These are phyloP conservation scores for Crotalus viridis DNA, from an alignment of 2,113 vertebrate species.

Conservation along the genomic window DNA sequence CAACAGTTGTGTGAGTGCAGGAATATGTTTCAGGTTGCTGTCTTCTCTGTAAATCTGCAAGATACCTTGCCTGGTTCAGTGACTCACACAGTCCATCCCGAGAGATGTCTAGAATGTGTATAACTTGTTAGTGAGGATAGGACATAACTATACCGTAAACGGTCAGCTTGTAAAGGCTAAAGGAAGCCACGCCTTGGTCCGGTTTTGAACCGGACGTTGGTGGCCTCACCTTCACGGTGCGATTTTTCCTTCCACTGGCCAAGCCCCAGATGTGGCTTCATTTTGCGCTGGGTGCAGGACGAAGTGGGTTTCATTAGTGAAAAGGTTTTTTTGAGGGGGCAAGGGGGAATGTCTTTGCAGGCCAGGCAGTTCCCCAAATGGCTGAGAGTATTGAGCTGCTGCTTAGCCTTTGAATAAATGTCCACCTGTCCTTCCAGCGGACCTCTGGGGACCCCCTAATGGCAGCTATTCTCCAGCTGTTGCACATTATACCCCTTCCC, in stretches of 20 bases:
- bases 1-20: fast-evolving
- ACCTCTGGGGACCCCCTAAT: background rate
- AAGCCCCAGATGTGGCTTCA: background rate
- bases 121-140: background rate
- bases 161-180: background rate
- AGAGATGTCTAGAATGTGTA: background rate
- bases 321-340: background rate
- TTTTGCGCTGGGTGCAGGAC: background rate
- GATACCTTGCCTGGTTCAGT: background rate
- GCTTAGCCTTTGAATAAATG: background rate
- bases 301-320: background rate
- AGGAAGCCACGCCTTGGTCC: background rate
- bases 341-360: background rate
- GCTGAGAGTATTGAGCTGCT: background rate
- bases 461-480: background rate
- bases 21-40: background rate
- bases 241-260: background rate
- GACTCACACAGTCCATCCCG: background rate
- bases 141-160: background rate
- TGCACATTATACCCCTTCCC: background rate
- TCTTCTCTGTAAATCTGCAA: background rate
- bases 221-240: fast-evolving
- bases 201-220: background rate
- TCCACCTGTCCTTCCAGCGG: background rate
- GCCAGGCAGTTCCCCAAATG: background rate